Percentiles rank a stretch among this genome's conserved stretches.
These are phyloP conservation scores for Mactromeris polynyma DNA, from an alignment of 2,888 invertebrate species.

Conservation along the genomic window DNA sequence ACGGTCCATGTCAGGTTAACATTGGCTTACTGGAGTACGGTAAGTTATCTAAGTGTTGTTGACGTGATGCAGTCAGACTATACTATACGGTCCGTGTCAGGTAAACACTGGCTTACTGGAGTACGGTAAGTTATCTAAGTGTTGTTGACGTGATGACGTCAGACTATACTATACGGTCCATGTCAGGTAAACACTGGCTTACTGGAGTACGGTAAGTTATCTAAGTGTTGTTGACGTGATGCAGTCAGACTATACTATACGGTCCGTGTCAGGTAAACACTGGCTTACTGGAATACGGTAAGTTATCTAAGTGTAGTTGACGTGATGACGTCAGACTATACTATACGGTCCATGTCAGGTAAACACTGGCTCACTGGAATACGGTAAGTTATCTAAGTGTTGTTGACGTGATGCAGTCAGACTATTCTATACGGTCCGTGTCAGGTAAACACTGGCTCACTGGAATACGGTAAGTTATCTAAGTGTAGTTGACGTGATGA, in stretches of 20 bases:
- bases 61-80: slow-evolving; percentile 59
- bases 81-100: slow-evolving; percentile 38
- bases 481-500: too few relatives aligned
- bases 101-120: slow-evolving; percentile 74
- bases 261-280: slow-evolving; percentile 59
- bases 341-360: too few relatives aligned
- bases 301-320: too few relatives aligned
- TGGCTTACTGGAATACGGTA: slow-evolving; percentile 78
- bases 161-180: slow-evolving; percentile 54
- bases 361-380: too few relatives aligned
- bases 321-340: too few relatives aligned
- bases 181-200: slow-evolving; percentile 70
- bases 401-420: too few relatives aligned
- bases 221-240: slow-evolving; percentile 55
- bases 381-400: too few relatives aligned
- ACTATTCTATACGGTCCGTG: too few relatives aligned
- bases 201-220: slow-evolving; percentile 73
- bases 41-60: slow-evolving; percentile 57
- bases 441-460: too few relatives aligned
- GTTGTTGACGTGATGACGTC: slow-evolving; percentile 57
- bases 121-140: slow-evolving; percentile 69
- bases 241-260: slow-evolving; percentile 55
- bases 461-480: too few relatives aligned
- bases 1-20: slow-evolving; percentile 55
- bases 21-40: slow-evolving; percentile 76